A percentile compares a stretch with the other conserved stretches of the same genome.
Evolutionary conservation across 2,113 vertebrate species (phyloP).

Genomic region (Apteryx owenii): DNA sequence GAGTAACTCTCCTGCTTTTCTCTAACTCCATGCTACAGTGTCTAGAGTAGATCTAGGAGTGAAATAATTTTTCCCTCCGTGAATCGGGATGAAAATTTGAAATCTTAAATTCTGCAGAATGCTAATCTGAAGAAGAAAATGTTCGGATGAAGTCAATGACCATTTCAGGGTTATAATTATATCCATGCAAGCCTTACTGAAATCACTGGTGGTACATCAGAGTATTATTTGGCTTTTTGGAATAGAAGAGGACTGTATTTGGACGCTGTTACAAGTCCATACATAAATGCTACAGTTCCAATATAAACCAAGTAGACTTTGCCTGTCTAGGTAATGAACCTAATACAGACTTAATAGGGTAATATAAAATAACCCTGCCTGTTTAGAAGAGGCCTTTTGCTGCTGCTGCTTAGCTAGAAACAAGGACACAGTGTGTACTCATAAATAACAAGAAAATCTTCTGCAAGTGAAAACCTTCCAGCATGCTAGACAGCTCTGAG

Average conservation of each 20-base stretch:
- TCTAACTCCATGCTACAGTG: background rate
- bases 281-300: no score
- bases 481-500: background rate
- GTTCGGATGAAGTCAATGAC: background rate
- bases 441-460: background rate
- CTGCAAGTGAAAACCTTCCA: background rate
- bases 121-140: background rate
- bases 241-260: background rate
- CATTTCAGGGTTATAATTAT: background rate
- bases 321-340: background rate
- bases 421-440: background rate
- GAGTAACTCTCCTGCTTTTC: background rate
- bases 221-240: background rate
- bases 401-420: background rate
- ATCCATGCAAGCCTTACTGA: background rate
- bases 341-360: background rate
- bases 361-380: background rate
- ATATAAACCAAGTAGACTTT: background rate
- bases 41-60: background rate
- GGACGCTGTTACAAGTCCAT: background rate
- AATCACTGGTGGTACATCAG: background rate
- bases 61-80: background rate
- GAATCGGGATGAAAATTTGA: background rate
- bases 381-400: background rate
- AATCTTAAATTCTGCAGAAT: background rate